These are phyloP conservation scores for Danaus plexippus DNA, from an alignment of 1,140 invertebrate species.

Conservation along the genomic window DNA sequence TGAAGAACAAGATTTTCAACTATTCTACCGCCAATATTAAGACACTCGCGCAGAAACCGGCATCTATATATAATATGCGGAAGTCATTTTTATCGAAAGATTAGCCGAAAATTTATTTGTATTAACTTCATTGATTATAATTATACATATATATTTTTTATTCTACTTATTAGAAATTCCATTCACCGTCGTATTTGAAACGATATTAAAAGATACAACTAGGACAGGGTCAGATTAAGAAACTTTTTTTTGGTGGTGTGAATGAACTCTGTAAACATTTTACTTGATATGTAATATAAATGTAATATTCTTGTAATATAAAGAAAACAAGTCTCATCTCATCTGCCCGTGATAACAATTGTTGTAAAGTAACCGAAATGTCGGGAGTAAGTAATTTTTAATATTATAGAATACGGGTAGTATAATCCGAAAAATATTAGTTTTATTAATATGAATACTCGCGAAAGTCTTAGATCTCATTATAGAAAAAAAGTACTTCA, in stretches of 20 bases:
- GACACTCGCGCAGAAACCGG: background rate
- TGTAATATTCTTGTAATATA: background rate
- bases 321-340: too few relatives aligned
- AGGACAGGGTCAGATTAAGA: conserved; percentile 8
- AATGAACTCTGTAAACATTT: conserved; percentile 8
- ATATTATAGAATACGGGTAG: too few relatives aligned
- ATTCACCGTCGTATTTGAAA: conserved; percentile 9
- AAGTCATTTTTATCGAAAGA: background rate
- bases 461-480: too few relatives aligned
- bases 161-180: conserved; percentile 1
- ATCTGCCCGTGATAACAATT: too few relatives aligned
- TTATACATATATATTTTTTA: background rate
- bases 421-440: too few relatives aligned
- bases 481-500: too few relatives aligned
- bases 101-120: background rate
- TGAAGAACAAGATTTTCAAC: background rate
- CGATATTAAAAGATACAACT: conserved; percentile 6
- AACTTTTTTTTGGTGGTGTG: conserved; percentile 5
- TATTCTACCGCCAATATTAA: too few relatives aligned
- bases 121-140: background rate
- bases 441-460: too few relatives aligned
- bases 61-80: background rate
- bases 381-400: too few relatives aligned
- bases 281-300: background rate
- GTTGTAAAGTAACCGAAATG: too few relatives aligned